These are phyloP conservation scores for Leontopithecus rosalia DNA, from an alignment of 2,797 vertebrate species.

Conservation along the genomic window DNA sequence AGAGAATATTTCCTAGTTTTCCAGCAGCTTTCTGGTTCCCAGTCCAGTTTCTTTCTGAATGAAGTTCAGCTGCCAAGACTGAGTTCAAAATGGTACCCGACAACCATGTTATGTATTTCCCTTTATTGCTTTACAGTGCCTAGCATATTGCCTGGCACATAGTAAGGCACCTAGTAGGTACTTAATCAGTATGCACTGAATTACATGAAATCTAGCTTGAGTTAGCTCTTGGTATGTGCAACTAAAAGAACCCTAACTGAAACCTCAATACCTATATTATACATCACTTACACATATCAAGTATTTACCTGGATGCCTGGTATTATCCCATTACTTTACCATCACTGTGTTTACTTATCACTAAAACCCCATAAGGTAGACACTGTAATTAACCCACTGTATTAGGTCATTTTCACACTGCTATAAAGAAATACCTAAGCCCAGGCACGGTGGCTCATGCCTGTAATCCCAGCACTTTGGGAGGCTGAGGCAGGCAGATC, in stretches of 20 bases:
- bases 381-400: background rate
- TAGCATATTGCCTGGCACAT: background rate
- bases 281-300: background rate
- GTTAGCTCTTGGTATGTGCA: background rate
- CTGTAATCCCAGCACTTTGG: background rate
- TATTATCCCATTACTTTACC: background rate
- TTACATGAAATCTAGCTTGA: background rate
- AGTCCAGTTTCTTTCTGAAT: slow-evolving; percentile 28
- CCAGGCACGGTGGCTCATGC: background rate
- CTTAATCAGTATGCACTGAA: background rate
- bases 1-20: background rate
- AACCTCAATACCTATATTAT: background rate
- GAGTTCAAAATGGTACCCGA: background rate
- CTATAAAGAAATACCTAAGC: background rate
- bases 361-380: background rate
- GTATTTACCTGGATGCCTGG: background rate
- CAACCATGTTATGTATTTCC: background rate
- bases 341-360: background rate
- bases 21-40: background rate
- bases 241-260: background rate
- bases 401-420: too few relatives aligned
- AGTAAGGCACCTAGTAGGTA: background rate
- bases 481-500: background rate
- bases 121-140: background rate
- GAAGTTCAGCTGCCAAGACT: background rate